Evolutionary conservation across 2,113 vertebrate genomes (phyloP), one percentile per base, ranked within the genome.

Genomic region (Actenoides lindsayi): DNA sequence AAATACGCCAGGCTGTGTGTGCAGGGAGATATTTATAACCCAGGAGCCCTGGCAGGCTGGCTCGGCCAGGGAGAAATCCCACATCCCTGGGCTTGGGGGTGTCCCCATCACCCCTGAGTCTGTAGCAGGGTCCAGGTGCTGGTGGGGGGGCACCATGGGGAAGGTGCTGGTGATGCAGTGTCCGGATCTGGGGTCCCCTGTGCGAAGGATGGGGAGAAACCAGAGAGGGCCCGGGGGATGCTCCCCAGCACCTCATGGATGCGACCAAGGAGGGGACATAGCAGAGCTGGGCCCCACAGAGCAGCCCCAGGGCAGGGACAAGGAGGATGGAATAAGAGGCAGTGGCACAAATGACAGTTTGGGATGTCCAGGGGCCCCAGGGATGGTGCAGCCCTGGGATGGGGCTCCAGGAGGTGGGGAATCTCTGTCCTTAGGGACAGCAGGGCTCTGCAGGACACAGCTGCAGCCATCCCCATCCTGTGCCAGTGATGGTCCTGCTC

Each of bases 11-110:
- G 68, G 60, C 83, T 90, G 79, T 23, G 56, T 81, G 90, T 90
- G 93, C 94, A 83, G 76, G 42, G 73, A 92, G 96, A 84, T 97
- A 96, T 97, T 96, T 97, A 94, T 97, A 97, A 75, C 62, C 25
- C 80, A 92, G 89, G 80, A 97, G 95, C 80, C 76, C 91, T 90
- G 91, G 63, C 93, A 81, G 80, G 68, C 91, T 81, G 84, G 63
- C 89, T 83, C 33, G 51, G 48, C 71, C 42, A 3, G 24, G 73
- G 60, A 96, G 89, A 81, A 91, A 91, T 39, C 80, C 93, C 20
- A 3, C 3, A 1, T 91, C 87, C 77, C 57, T 15, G 53, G 35
- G 67, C 50, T 37, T 41, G 46, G 48, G 76, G 87, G n/a, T 33
- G 44, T 50, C 90, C 64, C 64, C 44, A n/a, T 54, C 6, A 2